These are phyloP conservation scores for Nannoperca obscura DNA, from an alignment of 2,797 vertebrate species.

Conservation along the genomic window DNA sequence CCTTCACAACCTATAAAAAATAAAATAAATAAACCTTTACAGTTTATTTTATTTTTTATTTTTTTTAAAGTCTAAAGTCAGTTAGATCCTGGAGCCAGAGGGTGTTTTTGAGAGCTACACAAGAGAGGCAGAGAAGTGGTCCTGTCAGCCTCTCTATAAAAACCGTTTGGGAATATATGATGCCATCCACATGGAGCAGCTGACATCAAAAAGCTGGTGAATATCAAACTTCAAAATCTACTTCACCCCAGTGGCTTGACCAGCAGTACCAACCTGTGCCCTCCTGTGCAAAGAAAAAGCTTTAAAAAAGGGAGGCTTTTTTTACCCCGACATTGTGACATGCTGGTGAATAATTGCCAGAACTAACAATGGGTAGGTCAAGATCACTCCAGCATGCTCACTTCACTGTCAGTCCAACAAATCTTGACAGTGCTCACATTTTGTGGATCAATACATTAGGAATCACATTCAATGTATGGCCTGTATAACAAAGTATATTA, in stretches of 20 bases:
- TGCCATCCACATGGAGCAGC: conserved; percentile 16
- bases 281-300: neutral
- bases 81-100: neutral
- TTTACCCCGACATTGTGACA: neutral
- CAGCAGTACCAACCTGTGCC: neutral
- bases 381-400: neutral
- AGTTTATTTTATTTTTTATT: too few relatives aligned
- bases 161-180: conserved; percentile 4
- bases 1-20: neutral
- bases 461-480: neutral
- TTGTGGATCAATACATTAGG: neutral
- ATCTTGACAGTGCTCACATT: neutral
- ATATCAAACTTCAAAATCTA: conserved; percentile 35
- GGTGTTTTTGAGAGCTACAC: neutral
- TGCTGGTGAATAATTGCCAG: neutral
- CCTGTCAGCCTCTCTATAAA: conserved; percentile 9
- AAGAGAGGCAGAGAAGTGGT: neutral
- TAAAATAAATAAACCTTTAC: too few relatives aligned
- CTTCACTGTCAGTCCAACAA: neutral
- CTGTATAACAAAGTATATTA: neutral
- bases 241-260: conserved; percentile 1
- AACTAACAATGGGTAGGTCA: neutral
- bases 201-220: conserved; percentile 34
- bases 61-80: neutral
- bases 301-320: neutral